Base-by-base conservation (phyloP, 2,797 vertebrate species). In the Tympanoctomys barrerae region DNA sequence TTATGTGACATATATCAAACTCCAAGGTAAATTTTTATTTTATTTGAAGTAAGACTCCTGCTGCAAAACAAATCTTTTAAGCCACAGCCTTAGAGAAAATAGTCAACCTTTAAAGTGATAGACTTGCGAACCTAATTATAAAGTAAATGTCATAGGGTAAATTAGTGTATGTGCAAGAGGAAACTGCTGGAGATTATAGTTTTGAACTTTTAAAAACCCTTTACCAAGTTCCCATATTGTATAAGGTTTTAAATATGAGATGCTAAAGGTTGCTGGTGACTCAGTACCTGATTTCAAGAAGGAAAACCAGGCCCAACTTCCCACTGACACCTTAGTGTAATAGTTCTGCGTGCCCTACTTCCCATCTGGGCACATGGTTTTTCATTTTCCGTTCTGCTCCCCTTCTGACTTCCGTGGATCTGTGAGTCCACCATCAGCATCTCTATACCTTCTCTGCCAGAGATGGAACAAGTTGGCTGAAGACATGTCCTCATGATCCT, bases 101-200 rank as follows among this genome's bases (percentile, higher is more conserved):
- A 97, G 93, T 92, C 95, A 97, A 96, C 84, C 93, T 97, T 97
- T 97, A 93, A 95, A 96, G 96, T 85, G 95, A 94, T 78, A 97
- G 89, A 97, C 96, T 96, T 95, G 89, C 87, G 95, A 95, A 85
- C 93, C 94, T 96, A 96, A 95, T 96, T 97, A 96, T 96, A 97
- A 95, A 92, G 71, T 87, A 97, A 97, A 97, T 95, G 91, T 93
- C 86, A 95, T 87, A 97, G 95, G 92, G 96, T 95, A 94, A 92
- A 95, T 96, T 92, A 96, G 87, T n/a, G 14, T 96, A 86, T 83
- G 59, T 96, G 54, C 64, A 84, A 33, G 24, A 95, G 73, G 75
- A 96, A 95, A 70, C 62, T 84, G 79, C 75, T 96, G 79, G 71
- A 19, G 88, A 87, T 88, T 86, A 73, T 31, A 77, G 62, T 90